Evolutionary conservation across 2,797 vertebrate species (phyloP).

Genomic region (Furcifer pardalis): DNA sequence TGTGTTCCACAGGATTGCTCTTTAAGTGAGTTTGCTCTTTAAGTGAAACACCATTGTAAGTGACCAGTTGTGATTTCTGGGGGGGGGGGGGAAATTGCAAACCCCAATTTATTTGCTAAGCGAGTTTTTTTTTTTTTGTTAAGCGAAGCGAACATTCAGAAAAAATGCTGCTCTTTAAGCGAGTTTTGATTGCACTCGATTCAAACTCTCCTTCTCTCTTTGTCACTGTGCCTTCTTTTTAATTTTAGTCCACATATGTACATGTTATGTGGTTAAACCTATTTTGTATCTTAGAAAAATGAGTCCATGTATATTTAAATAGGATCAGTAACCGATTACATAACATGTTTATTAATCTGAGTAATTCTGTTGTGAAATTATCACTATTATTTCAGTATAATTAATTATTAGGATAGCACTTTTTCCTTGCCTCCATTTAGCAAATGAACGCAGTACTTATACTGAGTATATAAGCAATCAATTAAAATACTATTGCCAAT

Average conservation of each 20-base stretch:
- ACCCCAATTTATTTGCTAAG: too few species aligned
- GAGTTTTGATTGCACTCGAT: too few species aligned
- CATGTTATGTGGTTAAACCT: background rate
- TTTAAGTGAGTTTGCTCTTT: too few species aligned
- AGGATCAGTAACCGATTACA: constrained; percentile 14
- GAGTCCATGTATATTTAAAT: constrained; percentile 29
- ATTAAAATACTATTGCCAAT: background rate
- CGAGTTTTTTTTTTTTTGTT: too few species aligned
- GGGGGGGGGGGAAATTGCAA: too few species aligned
- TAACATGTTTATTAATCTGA: constrained; percentile 13
- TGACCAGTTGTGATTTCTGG: too few species aligned
- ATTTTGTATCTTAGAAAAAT: background rate
- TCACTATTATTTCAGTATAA: constrained; percentile 47
- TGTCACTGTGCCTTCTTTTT: background rate
- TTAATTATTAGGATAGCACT: constrained; percentile 32
- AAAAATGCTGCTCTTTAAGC: too few species aligned
- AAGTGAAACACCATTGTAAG: too few species aligned
- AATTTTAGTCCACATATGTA: background rate
- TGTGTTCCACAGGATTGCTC: too few species aligned
- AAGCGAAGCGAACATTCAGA: too few species aligned
- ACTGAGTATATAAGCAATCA: constrained; percentile 21
- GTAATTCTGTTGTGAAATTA: constrained; percentile 34
- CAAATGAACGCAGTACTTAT: constrained; percentile 33
- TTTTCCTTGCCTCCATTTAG: constrained; percentile 27
- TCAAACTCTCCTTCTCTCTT: background rate